Evolutionary conservation across 2,888 invertebrate genomes (phyloP).

Genomic region (Lathronympha strigana): DNA sequence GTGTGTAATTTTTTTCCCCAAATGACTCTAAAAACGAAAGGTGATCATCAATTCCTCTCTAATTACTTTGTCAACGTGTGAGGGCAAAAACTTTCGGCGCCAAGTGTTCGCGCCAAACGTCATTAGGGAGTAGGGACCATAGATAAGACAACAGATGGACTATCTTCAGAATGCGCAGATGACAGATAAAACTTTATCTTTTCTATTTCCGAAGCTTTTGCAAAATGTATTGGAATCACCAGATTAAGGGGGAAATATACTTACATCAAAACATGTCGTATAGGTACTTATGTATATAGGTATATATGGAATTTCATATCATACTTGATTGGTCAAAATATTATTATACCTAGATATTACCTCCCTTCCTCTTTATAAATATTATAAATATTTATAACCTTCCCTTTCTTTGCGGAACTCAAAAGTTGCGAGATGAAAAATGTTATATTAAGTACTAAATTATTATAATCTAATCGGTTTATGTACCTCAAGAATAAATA

Average conservation of each 20-base stretch:
- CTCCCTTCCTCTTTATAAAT: too few relatives aligned
- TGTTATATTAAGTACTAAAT: too few relatives aligned
- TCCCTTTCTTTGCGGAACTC: too few relatives aligned
- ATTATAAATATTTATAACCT: too few relatives aligned
- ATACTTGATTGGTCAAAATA: too few relatives aligned
- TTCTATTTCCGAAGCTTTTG: constrained; percentile 19
- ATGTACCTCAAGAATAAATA: too few relatives aligned
- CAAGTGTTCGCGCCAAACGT: constrained; percentile 67
- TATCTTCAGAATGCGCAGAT: constrained; percentile 62
- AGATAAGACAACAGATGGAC: constrained; percentile 60
- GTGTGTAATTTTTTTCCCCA: constrained; percentile 13
- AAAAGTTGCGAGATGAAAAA: too few relatives aligned
- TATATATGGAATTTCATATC: too few relatives aligned
- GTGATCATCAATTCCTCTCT: constrained; percentile 48
- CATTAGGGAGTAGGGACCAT: constrained; percentile 63
- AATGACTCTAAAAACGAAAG: constrained; percentile 15
- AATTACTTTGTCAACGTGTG: constrained; percentile 66
- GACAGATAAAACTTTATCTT: constrained; percentile 48
- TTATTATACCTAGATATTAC: too few relatives aligned
- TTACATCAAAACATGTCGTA: neutral
- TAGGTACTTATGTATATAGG: too few relatives aligned
- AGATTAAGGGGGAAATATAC: neutral
- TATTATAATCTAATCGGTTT: too few relatives aligned
- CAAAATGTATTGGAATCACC: constrained; percentile 2
- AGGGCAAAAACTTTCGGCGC: constrained; percentile 66